Evolutionary conservation across 2,888 invertebrate genomes (phyloP).

Genomic region (Plagodis dolabraria): DNA sequence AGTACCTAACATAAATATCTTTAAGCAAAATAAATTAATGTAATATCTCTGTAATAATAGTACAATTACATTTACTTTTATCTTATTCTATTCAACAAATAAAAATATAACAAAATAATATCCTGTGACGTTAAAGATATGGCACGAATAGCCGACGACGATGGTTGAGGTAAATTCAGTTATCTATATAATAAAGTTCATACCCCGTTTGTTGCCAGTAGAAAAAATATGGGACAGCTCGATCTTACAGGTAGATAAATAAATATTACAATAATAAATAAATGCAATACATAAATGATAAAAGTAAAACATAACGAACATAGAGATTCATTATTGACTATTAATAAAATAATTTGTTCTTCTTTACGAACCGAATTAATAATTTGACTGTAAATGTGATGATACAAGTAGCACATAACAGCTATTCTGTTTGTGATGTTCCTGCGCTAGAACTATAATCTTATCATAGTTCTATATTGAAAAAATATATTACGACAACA

Average conservation of each 20-base stretch:
- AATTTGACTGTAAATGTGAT: not conserved
- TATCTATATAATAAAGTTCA: too few species aligned
- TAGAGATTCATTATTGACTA: constrained; percentile 14
- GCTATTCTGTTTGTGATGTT: constrained; percentile 11
- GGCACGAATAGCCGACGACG: constrained; percentile 24
- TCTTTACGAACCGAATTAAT: not conserved
- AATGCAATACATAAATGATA: not conserved
- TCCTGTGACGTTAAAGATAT: constrained; percentile 8
- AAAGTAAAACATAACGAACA: constrained; percentile 4
- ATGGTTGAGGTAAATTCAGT: constrained; percentile 11
- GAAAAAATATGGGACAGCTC: too few species aligned
- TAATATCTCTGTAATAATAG: constrained; percentile 26
- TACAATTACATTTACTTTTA: constrained; percentile 18
- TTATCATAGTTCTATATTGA: constrained; percentile 43
- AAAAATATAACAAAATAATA: constrained; percentile 4
- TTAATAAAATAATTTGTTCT: constrained; percentile 6
- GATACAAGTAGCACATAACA: too few species aligned
- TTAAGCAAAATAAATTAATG: constrained; percentile 28
- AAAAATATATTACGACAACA: constrained; percentile 9
- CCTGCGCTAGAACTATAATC: constrained; percentile 42
- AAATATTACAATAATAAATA: too few species aligned
- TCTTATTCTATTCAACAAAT: constrained; percentile 21
- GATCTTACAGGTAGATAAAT: too few species aligned
- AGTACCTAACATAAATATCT: constrained; percentile 18
- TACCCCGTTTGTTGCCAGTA: too few species aligned